Percentiles rank a stretch among this genome's conserved stretches.
These are phyloP conservation scores for Mylabris sibirica DNA, from an alignment of 2,888 invertebrate species.

Conservation along the genomic window DNA sequence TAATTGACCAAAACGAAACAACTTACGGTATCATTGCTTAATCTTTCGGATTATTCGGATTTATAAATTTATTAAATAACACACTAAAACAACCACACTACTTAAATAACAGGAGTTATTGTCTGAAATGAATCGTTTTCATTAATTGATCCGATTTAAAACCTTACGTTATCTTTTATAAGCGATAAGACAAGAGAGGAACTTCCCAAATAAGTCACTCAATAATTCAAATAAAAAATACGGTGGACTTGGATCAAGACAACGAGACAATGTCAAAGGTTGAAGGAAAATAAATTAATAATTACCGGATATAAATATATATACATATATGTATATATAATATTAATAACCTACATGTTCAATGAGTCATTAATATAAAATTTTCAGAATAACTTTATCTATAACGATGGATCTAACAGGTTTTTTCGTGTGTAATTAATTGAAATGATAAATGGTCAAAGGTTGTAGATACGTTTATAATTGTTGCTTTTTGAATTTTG, in stretches of 20 bases:
- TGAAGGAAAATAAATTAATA: background rate
- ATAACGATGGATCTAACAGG: background rate
- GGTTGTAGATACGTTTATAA: background rate
- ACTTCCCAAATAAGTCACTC: background rate
- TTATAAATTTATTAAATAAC: background rate
- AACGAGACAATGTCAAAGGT: background rate
- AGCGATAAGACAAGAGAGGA: background rate
- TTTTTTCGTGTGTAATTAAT: background rate
- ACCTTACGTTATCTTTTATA: background rate
- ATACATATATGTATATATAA: background rate
- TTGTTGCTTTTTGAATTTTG: background rate
- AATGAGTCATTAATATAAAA: background rate
- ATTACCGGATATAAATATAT: background rate
- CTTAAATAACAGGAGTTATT: background rate
- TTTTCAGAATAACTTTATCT: background rate
- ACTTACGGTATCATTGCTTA: background rate
- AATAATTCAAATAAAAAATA: background rate
- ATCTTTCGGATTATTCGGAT: background rate
- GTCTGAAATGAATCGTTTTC: background rate
- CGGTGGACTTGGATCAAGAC: background rate
- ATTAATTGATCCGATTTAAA: background rate
- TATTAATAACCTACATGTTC: background rate
- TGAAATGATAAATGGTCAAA: background rate
- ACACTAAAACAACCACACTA: background rate
- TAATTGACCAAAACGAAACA: too few relatives aligned